Evolutionary conservation across 2,797 vertebrate genomes (phyloP).

Genomic region (Tinamus major): DNA sequence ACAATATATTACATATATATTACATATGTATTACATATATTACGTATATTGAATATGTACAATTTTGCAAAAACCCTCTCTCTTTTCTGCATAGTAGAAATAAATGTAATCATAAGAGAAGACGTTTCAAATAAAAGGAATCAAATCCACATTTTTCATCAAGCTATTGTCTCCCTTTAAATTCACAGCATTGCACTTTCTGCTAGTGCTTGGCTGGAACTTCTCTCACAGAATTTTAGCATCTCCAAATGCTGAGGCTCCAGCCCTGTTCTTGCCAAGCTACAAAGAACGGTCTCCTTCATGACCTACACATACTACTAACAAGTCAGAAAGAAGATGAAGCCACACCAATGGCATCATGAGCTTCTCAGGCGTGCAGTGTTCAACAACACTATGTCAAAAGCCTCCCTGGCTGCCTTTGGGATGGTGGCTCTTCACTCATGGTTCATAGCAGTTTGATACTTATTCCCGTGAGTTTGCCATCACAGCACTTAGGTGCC

Average conservation of each 20-base stretch:
- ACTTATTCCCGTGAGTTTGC: not conserved
- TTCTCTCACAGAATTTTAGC: not conserved
- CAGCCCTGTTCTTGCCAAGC: not conserved
- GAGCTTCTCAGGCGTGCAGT: fast-evolving
- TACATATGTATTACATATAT: too few species aligned
- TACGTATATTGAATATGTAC: not conserved
- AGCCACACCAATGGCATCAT: not conserved
- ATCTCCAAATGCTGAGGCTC: not conserved
- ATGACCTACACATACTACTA: not conserved
- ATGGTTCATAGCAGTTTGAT: not conserved
- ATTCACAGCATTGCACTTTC: not conserved
- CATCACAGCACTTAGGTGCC: not conserved
- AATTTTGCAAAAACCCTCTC: not conserved
- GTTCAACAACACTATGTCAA: not conserved
- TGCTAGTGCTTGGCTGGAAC: fast-evolving
- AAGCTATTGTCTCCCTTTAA: not conserved
- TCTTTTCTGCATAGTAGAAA: not conserved
- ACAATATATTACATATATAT: too few species aligned
- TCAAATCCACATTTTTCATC: not conserved
- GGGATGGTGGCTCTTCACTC: fast-evolving
- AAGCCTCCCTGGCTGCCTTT: not conserved
- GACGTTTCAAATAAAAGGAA: not conserved
- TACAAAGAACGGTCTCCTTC: not conserved
- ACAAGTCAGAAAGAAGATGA: not conserved
- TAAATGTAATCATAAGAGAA: not conserved